Evolutionary conservation across 1,140 invertebrate genomes (phyloP).

Genomic region (Muscidifurax raptorellus): DNA sequence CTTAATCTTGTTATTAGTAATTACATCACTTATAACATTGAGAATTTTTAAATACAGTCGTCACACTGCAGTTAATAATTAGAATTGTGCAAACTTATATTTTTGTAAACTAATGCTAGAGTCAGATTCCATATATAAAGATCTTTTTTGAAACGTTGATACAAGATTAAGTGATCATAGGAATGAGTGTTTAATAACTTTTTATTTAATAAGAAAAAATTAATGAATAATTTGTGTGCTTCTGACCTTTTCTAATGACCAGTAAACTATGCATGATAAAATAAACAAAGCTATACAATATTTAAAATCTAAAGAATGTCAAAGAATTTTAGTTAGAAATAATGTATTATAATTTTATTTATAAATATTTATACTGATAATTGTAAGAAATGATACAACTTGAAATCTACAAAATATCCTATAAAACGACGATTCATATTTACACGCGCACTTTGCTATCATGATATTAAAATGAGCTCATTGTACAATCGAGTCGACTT

Average conservation of each 20-base stretch:
- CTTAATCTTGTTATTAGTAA: neutral
- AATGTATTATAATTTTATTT: conserved; percentile 47
- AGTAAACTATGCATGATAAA: neutral
- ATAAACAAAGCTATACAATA: neutral
- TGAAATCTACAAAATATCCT: conserved; percentile 54
- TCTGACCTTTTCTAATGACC: neutral
- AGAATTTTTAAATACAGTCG: neutral
- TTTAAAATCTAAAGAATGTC: conserved; percentile 1
- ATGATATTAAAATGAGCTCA: conserved; percentile 46
- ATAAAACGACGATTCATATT: conserved; percentile 47
- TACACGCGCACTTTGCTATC: conserved; percentile 47
- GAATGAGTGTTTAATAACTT: no score
- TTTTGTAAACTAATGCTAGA: neutral
- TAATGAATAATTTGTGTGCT: neutral
- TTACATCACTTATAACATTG: neutral
- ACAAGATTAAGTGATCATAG: neutral
- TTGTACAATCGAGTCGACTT: conserved; percentile 40
- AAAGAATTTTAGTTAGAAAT: conserved; percentile 29
- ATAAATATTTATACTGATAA: conserved; percentile 56
- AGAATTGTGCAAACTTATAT: neutral
- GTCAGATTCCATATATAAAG: neutral
- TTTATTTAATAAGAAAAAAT: neutral
- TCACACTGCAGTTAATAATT: neutral
- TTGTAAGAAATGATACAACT: conserved; percentile 55
- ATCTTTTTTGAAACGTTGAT: neutral